Percentiles rank a stretch among this genome's conserved stretches.
Evolutionary conservation across 2,797 vertebrate species (phyloP).

Genomic region (Enteromius afrohamiltoni): DNA sequence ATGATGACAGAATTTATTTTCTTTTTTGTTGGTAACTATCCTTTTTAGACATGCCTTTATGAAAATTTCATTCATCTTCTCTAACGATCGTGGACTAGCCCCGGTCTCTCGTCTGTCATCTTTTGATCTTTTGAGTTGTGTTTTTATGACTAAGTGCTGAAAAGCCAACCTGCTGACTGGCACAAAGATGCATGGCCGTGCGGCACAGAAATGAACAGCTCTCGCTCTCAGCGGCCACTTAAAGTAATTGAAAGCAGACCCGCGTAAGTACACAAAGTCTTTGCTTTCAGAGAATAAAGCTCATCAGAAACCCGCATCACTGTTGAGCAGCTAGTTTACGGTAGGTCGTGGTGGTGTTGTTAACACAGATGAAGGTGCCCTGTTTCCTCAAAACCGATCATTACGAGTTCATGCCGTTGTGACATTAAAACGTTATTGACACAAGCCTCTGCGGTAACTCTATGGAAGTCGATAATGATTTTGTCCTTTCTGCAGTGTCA

Average conservation of each 20-base stretch:
- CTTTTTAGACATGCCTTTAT: background rate
- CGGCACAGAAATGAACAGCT: slow-evolving; percentile 66
- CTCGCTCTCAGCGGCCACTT: slow-evolving; percentile 73
- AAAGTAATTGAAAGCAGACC: slow-evolving; percentile 72
- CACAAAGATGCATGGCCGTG: slow-evolving; percentile 73
- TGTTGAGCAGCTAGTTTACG: background rate
- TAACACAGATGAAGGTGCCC: slow-evolving; percentile 33
- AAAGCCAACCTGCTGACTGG: slow-evolving; percentile 75
- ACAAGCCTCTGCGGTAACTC: background rate
- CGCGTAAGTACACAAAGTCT: slow-evolving; percentile 53
- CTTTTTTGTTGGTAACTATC: background rate
- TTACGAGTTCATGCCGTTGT: slow-evolving; percentile 11
- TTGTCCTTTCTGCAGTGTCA: background rate
- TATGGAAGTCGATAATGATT: slow-evolving; percentile 21
- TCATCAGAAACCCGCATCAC: slow-evolving; percentile 9
- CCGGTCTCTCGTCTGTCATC: background rate
- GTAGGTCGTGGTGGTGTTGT: slow-evolving; percentile 13
- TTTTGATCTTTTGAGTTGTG: slow-evolving; percentile 10
- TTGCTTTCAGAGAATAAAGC: slow-evolving; percentile 22
- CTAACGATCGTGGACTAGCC: background rate
- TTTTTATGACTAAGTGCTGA: slow-evolving; percentile 2
- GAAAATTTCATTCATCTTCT: background rate
- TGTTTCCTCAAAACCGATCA: slow-evolving; percentile 23
- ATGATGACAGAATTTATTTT: background rate
- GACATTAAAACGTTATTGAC: slow-evolving; percentile 38